phyloP scores from a whole-genome alignment of 2,113 vertebrate species.

The Hemicordylus capensis region DNA sequence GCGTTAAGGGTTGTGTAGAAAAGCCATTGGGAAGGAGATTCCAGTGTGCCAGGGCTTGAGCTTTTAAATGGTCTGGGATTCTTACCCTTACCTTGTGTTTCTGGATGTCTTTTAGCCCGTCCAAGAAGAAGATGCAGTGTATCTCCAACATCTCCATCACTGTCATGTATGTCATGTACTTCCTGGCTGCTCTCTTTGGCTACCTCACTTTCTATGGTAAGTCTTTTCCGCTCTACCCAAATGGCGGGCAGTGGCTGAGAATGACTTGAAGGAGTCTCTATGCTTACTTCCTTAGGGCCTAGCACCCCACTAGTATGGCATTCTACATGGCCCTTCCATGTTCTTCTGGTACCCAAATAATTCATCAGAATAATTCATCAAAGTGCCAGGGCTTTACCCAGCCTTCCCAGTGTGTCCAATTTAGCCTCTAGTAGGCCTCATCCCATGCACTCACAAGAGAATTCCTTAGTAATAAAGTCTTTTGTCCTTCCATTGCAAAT shows the following conservation, averaged over 20 bases:
- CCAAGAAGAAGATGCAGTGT: conserved; percentile 92
- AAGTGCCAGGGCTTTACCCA: background rate
- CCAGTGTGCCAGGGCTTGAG: background rate
- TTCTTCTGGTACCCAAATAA: background rate
- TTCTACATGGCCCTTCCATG: background rate
- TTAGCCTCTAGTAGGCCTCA: background rate
- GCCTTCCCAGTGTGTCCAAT: background rate
- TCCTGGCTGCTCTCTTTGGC: conserved; percentile 96
- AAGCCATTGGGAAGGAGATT: background rate
- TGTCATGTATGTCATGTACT: conserved; percentile 98
- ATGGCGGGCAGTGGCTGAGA: background rate
- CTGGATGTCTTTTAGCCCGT: conserved; percentile 77
- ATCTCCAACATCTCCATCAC: conserved; percentile 94
- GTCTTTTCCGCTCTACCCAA: background rate
- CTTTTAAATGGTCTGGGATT: background rate
- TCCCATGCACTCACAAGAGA: background rate
- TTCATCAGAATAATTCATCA: background rate
- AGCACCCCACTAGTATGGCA: background rate
- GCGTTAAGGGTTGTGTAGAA: too few species aligned
- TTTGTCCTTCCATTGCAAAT: background rate
- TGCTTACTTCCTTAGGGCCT: background rate
- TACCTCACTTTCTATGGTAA: conserved; percentile 98
- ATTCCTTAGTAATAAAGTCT: too few species aligned
- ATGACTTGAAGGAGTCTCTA: background rate
- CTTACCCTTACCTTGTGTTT: background rate